Evolutionary conservation across 1,140 invertebrate genomes (phyloP).

Genomic region (Aporrectodea caliginosa): DNA sequence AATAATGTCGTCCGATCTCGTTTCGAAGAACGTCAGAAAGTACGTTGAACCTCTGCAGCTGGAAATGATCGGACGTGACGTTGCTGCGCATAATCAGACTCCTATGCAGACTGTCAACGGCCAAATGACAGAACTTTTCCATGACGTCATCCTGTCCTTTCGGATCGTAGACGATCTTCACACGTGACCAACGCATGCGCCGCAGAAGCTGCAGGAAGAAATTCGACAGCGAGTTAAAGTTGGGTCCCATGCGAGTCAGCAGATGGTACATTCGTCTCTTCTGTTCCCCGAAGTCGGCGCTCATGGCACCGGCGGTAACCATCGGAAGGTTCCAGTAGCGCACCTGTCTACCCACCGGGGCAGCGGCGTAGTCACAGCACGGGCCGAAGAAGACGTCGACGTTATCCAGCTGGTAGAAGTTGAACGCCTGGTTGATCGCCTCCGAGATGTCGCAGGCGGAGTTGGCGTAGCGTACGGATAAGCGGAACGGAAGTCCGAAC

Average conservation of each 20-base stretch:
- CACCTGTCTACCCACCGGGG: conserved; percentile 81
- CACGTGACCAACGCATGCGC: conserved; percentile 60
- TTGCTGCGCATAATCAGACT: conserved; percentile 10
- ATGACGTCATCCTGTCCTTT: conserved; percentile 59
- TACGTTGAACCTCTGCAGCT: no score
- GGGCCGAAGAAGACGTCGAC: conserved; percentile 69
- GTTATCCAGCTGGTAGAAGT: conserved; percentile 42
- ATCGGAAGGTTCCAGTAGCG: conserved; percentile 81
- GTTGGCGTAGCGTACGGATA: conserved; percentile 5
- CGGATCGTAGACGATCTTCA: conserved; percentile 69
- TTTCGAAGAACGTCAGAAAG: no score
- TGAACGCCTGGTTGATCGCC: conserved; percentile 50
- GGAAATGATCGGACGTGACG: conserved; percentile 35
- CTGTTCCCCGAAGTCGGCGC: conserved; percentile 65
- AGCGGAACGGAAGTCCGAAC: not conserved
- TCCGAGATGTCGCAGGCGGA: conserved; percentile 47
- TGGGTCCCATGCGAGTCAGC: conserved; percentile 80
- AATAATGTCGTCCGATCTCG: no score
- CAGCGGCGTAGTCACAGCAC: conserved; percentile 81
- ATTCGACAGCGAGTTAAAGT: conserved; percentile 67
- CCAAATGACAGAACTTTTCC: conserved; percentile 58
- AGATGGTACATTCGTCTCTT: conserved; percentile 63
- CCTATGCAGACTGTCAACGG: conserved; percentile 39
- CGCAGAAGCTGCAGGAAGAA: conserved; percentile 64
- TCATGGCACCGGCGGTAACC: conserved; percentile 77